Evolutionary conservation across 2,797 vertebrate genomes (phyloP).

Genomic region (Myiotriccus ornatus): DNA sequence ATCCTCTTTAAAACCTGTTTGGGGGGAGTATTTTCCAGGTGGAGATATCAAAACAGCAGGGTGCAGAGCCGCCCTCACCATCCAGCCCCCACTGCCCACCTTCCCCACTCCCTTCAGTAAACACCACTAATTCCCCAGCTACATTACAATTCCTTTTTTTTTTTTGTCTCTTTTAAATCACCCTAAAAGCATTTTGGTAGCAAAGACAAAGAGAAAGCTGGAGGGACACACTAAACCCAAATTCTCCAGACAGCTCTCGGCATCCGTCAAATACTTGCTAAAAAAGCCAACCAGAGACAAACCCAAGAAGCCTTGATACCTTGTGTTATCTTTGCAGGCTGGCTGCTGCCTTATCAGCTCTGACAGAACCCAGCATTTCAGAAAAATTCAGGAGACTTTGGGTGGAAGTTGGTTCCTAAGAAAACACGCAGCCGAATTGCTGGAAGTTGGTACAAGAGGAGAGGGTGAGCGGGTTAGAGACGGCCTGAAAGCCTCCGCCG

Average conservation of each 20-base stretch:
- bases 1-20: neutral
- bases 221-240: neutral
- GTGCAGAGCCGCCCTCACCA: rapidly evolving
- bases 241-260: constrained; percentile 5
- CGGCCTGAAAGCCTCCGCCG: neutral
- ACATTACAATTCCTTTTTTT: neutral
- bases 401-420: constrained; percentile 27
- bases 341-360: constrained; percentile 60
- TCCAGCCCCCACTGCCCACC: neutral
- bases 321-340: constrained; percentile 40
- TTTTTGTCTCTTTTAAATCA: neutral
- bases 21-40: neutral
- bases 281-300: constrained; percentile 50
- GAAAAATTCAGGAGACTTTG: constrained; percentile 19
- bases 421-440: neutral
- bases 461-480: neutral
- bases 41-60: neutral
- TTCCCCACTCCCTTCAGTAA: neutral
- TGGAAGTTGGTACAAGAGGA: neutral
- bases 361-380: neutral
- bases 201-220: neutral
- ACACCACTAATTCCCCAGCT: neutral
- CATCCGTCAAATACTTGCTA: neutral
- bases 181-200: neutral
- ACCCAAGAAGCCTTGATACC: neutral